Evolutionary conservation across 2,113 vertebrate species (phyloP), one percentile per base, ranked within the genome.

Genomic region (Centropristis striata): DNA sequence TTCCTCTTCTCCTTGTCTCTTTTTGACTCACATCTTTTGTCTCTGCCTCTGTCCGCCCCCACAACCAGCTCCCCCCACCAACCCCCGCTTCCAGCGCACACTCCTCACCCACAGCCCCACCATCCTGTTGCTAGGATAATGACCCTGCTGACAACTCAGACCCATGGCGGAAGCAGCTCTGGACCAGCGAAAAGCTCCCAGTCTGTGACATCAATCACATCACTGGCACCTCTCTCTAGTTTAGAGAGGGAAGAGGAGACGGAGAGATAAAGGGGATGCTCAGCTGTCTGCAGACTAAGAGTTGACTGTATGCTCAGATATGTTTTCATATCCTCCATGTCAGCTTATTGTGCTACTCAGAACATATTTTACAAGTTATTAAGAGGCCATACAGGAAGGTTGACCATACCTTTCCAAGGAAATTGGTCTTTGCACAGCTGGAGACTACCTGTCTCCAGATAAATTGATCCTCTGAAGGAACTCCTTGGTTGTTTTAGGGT

Each of bases 141-240:
- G 85, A 91, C 86, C 82, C 88, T 71, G 86, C 90, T 90, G 91
- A 90, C 83, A 88, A 84, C 75, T 87, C 83, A 57, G 78, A 89
- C 78, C 87, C 76, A 80, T 86, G 75, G 87, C 85, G 89, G 89
- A 92, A 93, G 91, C 75, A 27, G 80, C 80, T 90, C 83, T 76
- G 81, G 87, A 90, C 72, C 66, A 54, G 82, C 50, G 13, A 83
- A 87, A 84, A 83, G 81, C 90, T 90, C 85, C 78, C 86, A 64
- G 84, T 86, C 88, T 86, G 86, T 53, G 14, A 88, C 91, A 94
- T 95, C 93, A 92, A 90, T 95, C 93, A 92, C 84, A 88, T 89
- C 81, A 76, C 81, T 82, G 76, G 88, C 89, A 81, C 86, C 65
- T 84, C 75, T 81, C 75, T 81, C 78, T 81, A 82, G 83, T 88